Evolutionary conservation across 2,113 vertebrate genomes (phyloP), one percentile per base, ranked within the genome.

Genomic region (Hyperopisus bebe): DNA sequence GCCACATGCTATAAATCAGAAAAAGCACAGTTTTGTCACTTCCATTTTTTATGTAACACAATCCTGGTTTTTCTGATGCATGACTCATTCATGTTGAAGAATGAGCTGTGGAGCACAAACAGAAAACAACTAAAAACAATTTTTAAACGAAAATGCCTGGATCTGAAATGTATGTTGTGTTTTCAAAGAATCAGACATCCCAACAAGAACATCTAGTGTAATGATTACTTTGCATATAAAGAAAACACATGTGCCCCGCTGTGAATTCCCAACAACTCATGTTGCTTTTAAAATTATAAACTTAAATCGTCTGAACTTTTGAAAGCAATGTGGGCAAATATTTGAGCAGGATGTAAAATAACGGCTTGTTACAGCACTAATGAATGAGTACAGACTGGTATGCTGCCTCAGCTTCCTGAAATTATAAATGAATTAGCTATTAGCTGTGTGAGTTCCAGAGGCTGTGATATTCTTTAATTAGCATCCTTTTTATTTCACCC

Each of bases 371-470:
- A 86, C 27, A 31, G 85, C 10, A 42, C 66, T 42, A 51, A 55
- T 27, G 46, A 47, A 90, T 39, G 27, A 74, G 15, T 70, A 44
- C 58, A 77, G 17, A 90, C 58, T 62, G 47, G 31, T 24, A 7
- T 48, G 85, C 84, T 87, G 82, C 48, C 90, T 91, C 77, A 55
- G 89, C 44, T 89, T 91, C 87, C 24, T 35, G 58, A 58, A 88
- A 90, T 91, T 90, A 89, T 80, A 90, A 89, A 88, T 53, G 87
- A 88, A 90, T 90, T 90, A 86, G 87, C 89, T 48, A 90, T 90
- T 90, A 90, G 89, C 42, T 89, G 24, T 24, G 77, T 89, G 66
- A 89, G 24, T 86, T 80, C 13, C 39, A 62, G 17, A 31, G 46
- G 24, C 90, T 83, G 84, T 80, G 5, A 46, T 55, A 39, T 50